Evolutionary conservation across 2,888 invertebrate genomes (phyloP), one percentile per base, ranked within the genome.

Genomic region (Teinopalpus imperialis): DNA sequence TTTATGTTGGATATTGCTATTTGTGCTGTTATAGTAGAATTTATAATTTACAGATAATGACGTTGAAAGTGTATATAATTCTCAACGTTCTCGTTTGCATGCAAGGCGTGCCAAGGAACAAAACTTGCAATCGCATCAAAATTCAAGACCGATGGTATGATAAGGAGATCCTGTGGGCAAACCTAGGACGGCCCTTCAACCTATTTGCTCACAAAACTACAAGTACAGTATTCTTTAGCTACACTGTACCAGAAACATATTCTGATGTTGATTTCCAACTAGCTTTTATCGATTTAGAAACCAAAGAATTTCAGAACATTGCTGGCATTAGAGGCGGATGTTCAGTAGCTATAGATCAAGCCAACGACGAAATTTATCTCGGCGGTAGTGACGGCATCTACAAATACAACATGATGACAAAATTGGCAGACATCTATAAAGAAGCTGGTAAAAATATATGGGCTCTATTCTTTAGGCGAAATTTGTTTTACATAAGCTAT

Each of bases 371-470:
- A 0, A 64, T 82, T 18, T 82, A 66, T 20, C 51, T 82, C 2
- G 82, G 82, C n/a, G 81, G 82, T 0, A 74, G 64, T 10, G 74
- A 80, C 8, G 82, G 81, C 0, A 82, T 82, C 5, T 81, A 73
- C 43, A 80, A 71, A 62, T 81, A 69, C 5, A 79, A 81, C 13
- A 62, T 74, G 66, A 35, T 63, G 0, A 80, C 77, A 0, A 72
- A 66, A 55, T 34, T 76, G 49, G 75, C 78, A 0, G 76, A 81
- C 43, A 63, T 59, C 13, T 80, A 76, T 37, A 74, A 63, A 51
- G 74, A 79, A 49, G 68, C 67, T 39, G 70, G 71, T 0, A 72
- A 59, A 7, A 81, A 82, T 16, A 65, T 82, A 2, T 81, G 81
- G 81, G 65, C 72, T 0, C 21, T 82, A 1, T 79, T 74, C 23